Conservation (phyloP, 1,140 invertebrate genomes). For the Zaprionus taronus region DNA sequence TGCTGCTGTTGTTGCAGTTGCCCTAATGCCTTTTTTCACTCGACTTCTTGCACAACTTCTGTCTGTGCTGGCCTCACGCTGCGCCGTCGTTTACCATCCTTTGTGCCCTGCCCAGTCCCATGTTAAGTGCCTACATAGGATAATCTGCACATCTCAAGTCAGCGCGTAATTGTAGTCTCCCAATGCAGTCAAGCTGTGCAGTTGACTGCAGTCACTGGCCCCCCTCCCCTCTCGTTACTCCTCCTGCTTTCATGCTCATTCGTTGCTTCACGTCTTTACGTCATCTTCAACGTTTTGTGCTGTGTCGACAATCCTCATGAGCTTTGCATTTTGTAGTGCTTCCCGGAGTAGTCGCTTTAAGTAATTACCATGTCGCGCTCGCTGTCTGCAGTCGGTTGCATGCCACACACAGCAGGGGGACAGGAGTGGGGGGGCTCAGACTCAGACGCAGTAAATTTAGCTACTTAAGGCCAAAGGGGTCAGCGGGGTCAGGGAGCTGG, state of each 20-base stretch:
- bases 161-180: constrained; percentile 67
- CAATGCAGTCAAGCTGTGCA: constrained; percentile 75
- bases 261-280: not conserved
- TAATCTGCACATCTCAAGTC: constrained; percentile 76
- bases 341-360: constrained; percentile 61
- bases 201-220: constrained; percentile 51
- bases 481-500: constrained; percentile 1
- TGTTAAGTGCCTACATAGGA: constrained; percentile 80
- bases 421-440: not conserved
- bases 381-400: constrained; percentile 8
- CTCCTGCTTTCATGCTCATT: constrained; percentile 1
- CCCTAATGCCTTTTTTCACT: constrained; percentile 44
- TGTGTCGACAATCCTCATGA: constrained; percentile 44
- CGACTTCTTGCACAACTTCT: constrained; percentile 34
- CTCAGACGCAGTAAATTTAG: constrained; percentile 40
- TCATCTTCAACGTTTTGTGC: constrained; percentile 38
- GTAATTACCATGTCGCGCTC: constrained; percentile 68
- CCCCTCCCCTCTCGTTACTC: constrained; percentile 14
- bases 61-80: constrained; percentile 16
- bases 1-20: constrained; percentile 9
- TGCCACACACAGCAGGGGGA: constrained; percentile 21
- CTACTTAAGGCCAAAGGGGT: constrained; percentile 9
- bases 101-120: constrained; percentile 32
- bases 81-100: constrained; percentile 24
- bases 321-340: constrained; percentile 61